Conservation (phyloP, 2,888 invertebrate genomes). For the Idaea biselata region DNA sequence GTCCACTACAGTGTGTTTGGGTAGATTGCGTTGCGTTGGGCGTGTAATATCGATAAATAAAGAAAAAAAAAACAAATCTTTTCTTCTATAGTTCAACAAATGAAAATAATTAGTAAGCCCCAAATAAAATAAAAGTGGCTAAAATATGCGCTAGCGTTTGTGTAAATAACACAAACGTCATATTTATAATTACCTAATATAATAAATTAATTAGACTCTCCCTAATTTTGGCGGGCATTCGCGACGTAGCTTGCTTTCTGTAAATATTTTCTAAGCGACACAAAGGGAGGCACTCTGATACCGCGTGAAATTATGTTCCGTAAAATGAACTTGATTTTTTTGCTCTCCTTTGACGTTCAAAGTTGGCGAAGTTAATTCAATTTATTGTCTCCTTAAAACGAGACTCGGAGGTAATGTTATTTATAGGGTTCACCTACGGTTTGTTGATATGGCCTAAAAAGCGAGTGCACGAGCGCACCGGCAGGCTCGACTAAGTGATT, state of each 20-base stretch:
- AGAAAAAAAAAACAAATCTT: slow-evolving; percentile 29
- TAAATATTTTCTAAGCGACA: slow-evolving; percentile 66
- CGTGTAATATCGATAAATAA: slow-evolving; percentile 7
- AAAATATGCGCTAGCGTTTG: slow-evolving; percentile 36
- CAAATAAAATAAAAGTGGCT: slow-evolving; percentile 37
- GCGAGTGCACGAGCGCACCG: slow-evolving; percentile 71
- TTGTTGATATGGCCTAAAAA: slow-evolving; percentile 68
- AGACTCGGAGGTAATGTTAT: slow-evolving; percentile 71
- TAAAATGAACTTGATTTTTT: slow-evolving; percentile 68
- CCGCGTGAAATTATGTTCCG: slow-evolving; percentile 68
- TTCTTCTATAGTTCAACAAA: background rate
- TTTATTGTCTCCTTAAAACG: slow-evolving; percentile 77
- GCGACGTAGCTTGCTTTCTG: slow-evolving; percentile 56
- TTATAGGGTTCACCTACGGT: slow-evolving; percentile 73
- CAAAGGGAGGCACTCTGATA: slow-evolving; percentile 57
- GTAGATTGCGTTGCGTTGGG: slow-evolving; percentile 22
- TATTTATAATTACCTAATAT: slow-evolving; percentile 59
- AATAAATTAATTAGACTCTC: slow-evolving; percentile 69
- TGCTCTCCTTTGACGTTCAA: slow-evolving; percentile 69
- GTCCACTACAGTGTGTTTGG: slow-evolving; percentile 50
- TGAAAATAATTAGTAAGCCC: background rate
- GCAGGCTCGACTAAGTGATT: slow-evolving; percentile 72
- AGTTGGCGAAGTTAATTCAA: slow-evolving; percentile 72
- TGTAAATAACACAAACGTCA: slow-evolving; percentile 55
- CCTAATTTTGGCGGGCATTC: slow-evolving; percentile 45